Evolutionary conservation across 2,888 invertebrate genomes (phyloP).

Genomic region (Chirona hameri): DNA sequence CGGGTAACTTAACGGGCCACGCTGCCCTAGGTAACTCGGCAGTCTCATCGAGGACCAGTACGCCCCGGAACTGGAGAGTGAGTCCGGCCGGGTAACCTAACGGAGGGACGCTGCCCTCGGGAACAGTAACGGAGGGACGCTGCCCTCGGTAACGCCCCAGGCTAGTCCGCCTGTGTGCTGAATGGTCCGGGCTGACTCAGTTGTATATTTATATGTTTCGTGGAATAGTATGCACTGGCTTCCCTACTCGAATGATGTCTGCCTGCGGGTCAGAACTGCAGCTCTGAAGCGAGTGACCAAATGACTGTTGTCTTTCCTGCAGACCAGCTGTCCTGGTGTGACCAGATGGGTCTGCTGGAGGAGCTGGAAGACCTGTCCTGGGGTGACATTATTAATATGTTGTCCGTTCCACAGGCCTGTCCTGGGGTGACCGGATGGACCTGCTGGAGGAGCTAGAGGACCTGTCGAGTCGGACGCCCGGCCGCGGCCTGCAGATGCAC

Average conservation of each 20-base stretch:
- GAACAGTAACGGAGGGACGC: too few relatives aligned
- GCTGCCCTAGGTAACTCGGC: too few relatives aligned
- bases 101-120: too few relatives aligned
- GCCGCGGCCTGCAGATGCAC: conserved; percentile 84
- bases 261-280: too few relatives aligned
- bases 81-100: conserved; percentile 28
- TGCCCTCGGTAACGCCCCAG: too few relatives aligned
- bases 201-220: too few relatives aligned
- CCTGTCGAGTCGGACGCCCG: conserved; percentile 69
- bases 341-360: not conserved
- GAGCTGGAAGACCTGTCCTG: not conserved
- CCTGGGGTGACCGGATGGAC: conserved; percentile 57
- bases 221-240: too few relatives aligned
- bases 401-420: not conserved
- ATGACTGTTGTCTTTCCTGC: not conserved
- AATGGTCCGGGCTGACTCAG: too few relatives aligned
- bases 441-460: conserved; percentile 60
- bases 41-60: conserved; percentile 28
- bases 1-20: too few relatives aligned
- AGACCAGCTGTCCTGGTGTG: not conserved
- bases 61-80: conserved; percentile 30
- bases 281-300: too few relatives aligned
- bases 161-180: too few relatives aligned
- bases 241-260: too few relatives aligned
- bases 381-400: not conserved